Conservation (phyloP, 2,888 invertebrate species). For the Meliscaeva auricollis region DNA sequence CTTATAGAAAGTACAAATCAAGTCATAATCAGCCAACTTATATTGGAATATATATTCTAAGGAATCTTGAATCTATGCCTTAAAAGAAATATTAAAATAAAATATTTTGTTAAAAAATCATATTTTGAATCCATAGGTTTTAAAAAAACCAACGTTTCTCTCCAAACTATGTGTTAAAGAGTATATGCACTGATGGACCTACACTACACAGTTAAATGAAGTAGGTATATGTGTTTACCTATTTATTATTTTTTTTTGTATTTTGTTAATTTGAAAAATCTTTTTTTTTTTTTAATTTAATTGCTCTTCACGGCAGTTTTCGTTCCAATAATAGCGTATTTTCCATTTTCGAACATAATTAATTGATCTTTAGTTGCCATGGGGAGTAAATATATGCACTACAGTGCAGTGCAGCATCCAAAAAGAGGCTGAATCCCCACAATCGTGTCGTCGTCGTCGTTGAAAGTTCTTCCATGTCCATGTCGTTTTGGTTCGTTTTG, state of each 20-base stretch:
- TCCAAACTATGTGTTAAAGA: no score
- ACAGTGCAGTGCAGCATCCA: slow-evolving; percentile 4
- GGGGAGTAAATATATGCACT: slow-evolving; percentile 39
- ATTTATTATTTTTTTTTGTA: neutral
- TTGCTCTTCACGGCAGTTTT: slow-evolving; percentile 51
- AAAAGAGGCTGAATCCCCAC: slow-evolving; percentile 9
- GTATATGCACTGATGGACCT: no score
- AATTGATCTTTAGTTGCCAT: slow-evolving; percentile 73
- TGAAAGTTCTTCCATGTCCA: slow-evolving; percentile 21
- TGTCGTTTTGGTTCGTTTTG: slow-evolving; percentile 1
- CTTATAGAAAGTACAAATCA: no score
- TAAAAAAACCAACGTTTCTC: no score
- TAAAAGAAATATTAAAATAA: no score
- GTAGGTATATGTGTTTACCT: no score
- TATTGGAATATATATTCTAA: no score
- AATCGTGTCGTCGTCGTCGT: neutral
- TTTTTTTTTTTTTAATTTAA: slow-evolving; percentile 27
- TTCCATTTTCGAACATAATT: slow-evolving; percentile 70
- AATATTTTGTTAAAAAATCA: no score
- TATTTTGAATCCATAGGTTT: no score
- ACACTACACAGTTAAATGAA: no score
- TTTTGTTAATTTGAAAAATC: slow-evolving; percentile 12
- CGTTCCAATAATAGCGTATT: slow-evolving; percentile 62
- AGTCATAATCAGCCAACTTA: no score
- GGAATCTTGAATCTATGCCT: no score